A percentile compares a stretch with the other conserved stretches of the same genome.
Conservation (phyloP, 2,113 vertebrate species). For the Megalops atlanticus region DNA sequence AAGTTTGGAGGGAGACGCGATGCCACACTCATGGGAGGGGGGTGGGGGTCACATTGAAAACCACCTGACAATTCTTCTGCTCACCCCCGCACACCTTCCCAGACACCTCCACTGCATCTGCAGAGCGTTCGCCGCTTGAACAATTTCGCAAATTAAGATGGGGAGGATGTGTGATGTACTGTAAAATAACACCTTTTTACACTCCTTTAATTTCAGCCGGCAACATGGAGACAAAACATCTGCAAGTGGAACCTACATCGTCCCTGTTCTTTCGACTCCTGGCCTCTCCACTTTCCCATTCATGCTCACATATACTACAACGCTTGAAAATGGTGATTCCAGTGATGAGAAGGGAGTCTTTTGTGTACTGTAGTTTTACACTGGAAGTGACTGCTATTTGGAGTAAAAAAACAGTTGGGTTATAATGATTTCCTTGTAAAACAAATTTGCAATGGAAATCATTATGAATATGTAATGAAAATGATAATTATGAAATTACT, state of each 20-base stretch:
- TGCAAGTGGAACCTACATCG: conserved; percentile 36
- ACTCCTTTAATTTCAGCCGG: conserved; percentile 40
- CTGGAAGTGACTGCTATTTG: not conserved
- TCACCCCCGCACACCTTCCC: conserved; percentile 20
- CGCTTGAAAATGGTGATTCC: not conserved
- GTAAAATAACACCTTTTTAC: conserved; percentile 49
- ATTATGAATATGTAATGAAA: no score
- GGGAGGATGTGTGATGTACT: conserved; percentile 40
- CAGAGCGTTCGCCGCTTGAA: conserved; percentile 37
- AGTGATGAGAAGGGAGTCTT: not conserved
- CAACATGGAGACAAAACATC: conserved; percentile 41
- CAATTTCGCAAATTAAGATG: conserved; percentile 43
- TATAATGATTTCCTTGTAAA: no score
- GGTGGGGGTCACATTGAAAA: conserved; percentile 54
- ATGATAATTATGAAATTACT: no score
- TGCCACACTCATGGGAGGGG: conserved; percentile 26
- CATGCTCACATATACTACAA: not conserved
- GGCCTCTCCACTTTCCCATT: conserved; percentile 16
- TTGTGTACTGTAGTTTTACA: not conserved
- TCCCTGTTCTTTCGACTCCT: conserved; percentile 15
- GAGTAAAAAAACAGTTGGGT: no score
- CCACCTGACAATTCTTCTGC: conserved; percentile 45
- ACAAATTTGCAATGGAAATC: no score
- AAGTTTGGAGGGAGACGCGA: conserved; percentile 41
- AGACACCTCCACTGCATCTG: conserved; percentile 41